Conservation (phyloP, 2,888 invertebrate genomes). For the Dicycla oo region DNA sequence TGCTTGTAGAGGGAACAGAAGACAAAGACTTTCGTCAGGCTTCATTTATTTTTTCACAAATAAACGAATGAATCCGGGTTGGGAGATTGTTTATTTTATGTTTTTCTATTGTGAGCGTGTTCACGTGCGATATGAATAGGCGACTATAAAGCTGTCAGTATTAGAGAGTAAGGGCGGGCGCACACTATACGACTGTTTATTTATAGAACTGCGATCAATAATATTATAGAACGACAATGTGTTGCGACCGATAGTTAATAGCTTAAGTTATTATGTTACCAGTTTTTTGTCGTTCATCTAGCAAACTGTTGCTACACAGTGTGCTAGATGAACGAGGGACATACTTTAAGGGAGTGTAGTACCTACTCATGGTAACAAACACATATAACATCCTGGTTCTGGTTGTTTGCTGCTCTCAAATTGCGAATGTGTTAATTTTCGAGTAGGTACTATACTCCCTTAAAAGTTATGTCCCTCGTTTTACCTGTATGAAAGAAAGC, state of each 20-base stretch:
- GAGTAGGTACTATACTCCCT: background rate
- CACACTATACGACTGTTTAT: conserved; percentile 52
- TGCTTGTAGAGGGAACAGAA: conserved; percentile 8
- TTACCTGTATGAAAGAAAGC: too few relatives aligned
- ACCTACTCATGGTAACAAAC: too few relatives aligned
- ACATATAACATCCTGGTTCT: too few relatives aligned
- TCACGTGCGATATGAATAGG: conserved; percentile 32
- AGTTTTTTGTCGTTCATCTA: conserved; percentile 4
- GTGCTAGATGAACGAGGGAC: too few relatives aligned
- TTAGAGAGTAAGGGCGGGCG: conserved; percentile 28
- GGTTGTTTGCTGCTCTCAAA: background rate
- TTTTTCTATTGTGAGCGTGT: conserved; percentile 31
- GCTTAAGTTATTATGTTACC: conserved; percentile 25
- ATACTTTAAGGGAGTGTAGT: too few relatives aligned
- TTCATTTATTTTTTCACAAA: conserved; percentile 5
- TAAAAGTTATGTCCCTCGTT: too few relatives aligned
- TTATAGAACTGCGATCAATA: too few relatives aligned
- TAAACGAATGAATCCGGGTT: background rate
- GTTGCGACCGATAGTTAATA: conserved; percentile 40
- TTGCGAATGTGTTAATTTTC: background rate
- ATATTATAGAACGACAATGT: conserved; percentile 30
- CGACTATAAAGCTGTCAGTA: conserved; percentile 63
- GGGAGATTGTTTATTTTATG: conserved; percentile 22
- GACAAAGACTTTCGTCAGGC: conserved; percentile 18
- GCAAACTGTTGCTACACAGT: background rate